Conservation (phyloP, 2,113 vertebrate species). For the Amia ocellicauda region DNA sequence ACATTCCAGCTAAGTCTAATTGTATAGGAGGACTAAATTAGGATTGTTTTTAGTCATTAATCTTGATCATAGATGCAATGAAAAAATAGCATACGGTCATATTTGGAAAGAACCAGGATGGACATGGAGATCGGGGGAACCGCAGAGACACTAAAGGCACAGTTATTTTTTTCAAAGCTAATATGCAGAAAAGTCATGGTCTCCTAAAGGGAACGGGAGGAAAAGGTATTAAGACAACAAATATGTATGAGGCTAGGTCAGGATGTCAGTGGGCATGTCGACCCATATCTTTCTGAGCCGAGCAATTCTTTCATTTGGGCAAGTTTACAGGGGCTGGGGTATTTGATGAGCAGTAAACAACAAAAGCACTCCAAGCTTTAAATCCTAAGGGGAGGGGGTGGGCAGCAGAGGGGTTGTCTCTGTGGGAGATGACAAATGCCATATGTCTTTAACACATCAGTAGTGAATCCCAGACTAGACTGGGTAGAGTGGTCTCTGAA, state of each 20-base stretch:
- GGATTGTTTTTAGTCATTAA: no score
- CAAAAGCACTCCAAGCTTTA: conserved; percentile 63
- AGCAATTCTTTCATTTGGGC: conserved; percentile 34
- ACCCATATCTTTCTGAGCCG: conserved; percentile 56
- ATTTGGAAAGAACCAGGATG: no score
- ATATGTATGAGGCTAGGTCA: conserved; percentile 12
- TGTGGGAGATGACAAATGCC: conserved; percentile 69
- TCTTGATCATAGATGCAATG: no score
- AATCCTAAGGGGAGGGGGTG: conserved; percentile 44
- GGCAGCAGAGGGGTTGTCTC: conserved; percentile 36
- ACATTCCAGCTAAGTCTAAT: no score
- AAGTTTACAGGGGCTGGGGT: neutral
- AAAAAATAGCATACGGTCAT: no score
- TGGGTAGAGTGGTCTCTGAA: conserved; percentile 56
- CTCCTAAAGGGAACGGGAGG: neutral
- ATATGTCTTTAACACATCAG: conserved; percentile 64
- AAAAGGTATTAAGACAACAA: neutral
- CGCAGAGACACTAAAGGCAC: neutral
- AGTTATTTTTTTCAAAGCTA: neutral
- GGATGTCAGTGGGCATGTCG: conserved; percentile 51
- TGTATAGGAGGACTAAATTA: no score
- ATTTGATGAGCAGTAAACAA: conserved; percentile 65
- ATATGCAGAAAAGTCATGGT: neutral
- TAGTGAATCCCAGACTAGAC: conserved; percentile 59
- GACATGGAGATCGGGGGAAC: neutral